Conservation (phyloP, 2,113 vertebrate genomes). For the Chinchilla lanigera region DNA sequence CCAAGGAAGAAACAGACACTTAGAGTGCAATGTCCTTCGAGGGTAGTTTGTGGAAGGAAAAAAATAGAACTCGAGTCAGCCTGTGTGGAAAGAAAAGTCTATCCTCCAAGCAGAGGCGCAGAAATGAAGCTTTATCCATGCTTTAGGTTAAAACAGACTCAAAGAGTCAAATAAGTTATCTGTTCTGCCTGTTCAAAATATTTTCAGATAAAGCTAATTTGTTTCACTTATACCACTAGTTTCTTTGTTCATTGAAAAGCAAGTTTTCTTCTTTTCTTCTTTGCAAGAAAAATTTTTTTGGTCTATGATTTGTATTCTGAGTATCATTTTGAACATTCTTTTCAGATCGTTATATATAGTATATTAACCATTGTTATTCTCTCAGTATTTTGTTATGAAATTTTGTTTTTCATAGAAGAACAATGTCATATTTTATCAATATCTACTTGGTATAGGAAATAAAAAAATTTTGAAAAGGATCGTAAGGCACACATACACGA, state of each 20-base stretch:
- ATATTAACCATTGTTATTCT: background rate
- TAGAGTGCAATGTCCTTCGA: background rate
- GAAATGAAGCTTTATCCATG: background rate
- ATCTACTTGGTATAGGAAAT: background rate
- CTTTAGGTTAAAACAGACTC: background rate
- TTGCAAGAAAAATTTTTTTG: background rate
- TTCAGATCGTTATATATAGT: background rate
- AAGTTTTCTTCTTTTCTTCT: background rate
- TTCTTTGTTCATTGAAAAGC: background rate
- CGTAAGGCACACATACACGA: background rate
- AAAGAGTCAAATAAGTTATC: background rate
- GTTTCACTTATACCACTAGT: background rate
- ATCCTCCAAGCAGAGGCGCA: background rate
- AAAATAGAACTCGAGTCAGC: background rate
- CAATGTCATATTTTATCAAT: background rate
- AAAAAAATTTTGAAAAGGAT: background rate
- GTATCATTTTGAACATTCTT: background rate
- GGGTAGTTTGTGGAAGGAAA: background rate
- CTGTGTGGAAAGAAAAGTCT: background rate
- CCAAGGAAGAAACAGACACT: background rate
- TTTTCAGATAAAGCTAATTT: background rate
- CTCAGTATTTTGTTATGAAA: background rate
- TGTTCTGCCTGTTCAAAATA: background rate
- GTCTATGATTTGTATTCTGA: background rate
- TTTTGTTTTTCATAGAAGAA: background rate